Evolutionary conservation across 2,888 invertebrate species (phyloP), one percentile per base, ranked within the genome.

Genomic region (Orchesellides sinensis): DNA sequence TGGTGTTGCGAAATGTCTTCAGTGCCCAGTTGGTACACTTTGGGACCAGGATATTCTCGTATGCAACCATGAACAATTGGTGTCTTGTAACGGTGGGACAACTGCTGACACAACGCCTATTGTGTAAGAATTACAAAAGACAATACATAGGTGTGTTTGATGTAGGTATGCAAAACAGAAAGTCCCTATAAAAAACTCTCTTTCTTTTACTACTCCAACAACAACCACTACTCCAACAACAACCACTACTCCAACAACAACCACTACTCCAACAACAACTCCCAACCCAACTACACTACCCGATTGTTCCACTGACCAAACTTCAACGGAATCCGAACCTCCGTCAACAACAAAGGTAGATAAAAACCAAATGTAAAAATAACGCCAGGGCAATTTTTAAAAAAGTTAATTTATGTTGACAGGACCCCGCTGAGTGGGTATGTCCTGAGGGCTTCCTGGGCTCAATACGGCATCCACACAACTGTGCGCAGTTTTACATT

Each of bases 351-450:
- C n/a, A n/a, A n/a, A n/a, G n/a, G n/a, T n/a, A n/a, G n/a, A n/a
- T n/a, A n/a, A n/a, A n/a, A n/a, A n/a, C n/a, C n/a, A n/a, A n/a
- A n/a, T n/a, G n/a, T n/a, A n/a, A n/a, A n/a, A n/a, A n/a, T n/a
- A n/a, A n/a, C n/a, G n/a, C n/a, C n/a, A 32, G 27, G n/a, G 52
- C 10, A 69, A 25, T 12, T 8, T 14, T 19, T 2, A 27, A 14
- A 70, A 21, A 17, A 21, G 27, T 47, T 4, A 47, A n/a, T 47
- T 47, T 8, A 4, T n/a, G 8, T 10, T 10, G n/a, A 10, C 4
- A 61, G 32, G 80, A 80, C 21, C 80, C 80, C 2, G 52, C 52
- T 2, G 61, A 35, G 21, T 80, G 80, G 80, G 66, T 80, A 19
- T 80, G 80, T 29, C 80, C 80, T 27, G 45, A 45, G 2, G 80